Evolutionary conservation across 2,888 invertebrate species (phyloP).

Genomic region (Eupithecia tripunctaria): DNA sequence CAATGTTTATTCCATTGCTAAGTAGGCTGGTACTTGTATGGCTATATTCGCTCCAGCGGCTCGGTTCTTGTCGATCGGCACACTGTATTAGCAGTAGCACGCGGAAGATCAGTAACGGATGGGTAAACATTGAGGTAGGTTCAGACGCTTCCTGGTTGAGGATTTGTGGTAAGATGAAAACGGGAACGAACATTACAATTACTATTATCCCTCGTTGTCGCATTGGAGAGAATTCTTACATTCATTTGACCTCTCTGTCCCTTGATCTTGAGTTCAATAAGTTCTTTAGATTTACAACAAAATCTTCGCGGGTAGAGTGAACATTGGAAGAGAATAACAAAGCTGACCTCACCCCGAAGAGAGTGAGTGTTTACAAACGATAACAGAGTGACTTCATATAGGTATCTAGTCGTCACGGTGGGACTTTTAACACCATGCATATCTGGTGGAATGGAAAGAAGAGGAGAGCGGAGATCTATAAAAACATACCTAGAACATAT

Average conservation of each 20-base stretch:
- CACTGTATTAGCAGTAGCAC: slow-evolving; percentile 29
- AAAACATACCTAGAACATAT: no score
- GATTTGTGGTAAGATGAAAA: background rate
- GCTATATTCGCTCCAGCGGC: slow-evolving; percentile 7
- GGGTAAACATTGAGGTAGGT: slow-evolving; percentile 45
- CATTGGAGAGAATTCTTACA: background rate
- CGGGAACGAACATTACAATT: background rate
- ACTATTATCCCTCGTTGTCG: background rate
- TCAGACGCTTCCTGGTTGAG: slow-evolving; percentile 8
- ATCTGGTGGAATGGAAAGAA: background rate
- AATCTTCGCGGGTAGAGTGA: background rate
- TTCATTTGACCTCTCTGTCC: background rate
- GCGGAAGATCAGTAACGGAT: slow-evolving; percentile 34
- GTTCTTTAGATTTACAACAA: background rate
- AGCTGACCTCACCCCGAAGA: background rate
- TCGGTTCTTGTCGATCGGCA: slow-evolving; percentile 30
- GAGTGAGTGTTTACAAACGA: background rate
- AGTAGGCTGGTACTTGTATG: slow-evolving; percentile 15
- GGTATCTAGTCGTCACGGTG: background rate
- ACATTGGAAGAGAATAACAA: background rate
- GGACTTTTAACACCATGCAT: background rate
- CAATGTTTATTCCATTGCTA: slow-evolving; percentile 8
- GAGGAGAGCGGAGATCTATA: background rate
- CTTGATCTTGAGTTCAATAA: background rate
- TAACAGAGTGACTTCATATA: background rate